phyloP scores from a whole-genome alignment of 1,140 invertebrate genomes.

The Lasioglossum albipes region DNA sequence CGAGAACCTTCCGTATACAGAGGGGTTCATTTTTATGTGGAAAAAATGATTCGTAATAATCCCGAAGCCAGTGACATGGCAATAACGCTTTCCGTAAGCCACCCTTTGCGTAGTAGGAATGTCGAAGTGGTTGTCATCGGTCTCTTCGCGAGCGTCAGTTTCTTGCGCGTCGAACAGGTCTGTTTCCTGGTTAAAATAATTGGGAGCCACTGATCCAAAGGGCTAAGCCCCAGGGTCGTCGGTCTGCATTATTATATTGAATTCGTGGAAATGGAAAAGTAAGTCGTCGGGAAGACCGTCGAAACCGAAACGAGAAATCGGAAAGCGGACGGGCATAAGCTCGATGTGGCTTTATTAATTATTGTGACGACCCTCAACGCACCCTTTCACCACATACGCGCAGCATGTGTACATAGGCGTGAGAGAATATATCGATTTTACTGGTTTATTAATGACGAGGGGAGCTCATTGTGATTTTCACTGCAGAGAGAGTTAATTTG shows the following conservation, averaged over 20 bases:
- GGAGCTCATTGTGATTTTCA: background rate
- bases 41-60: conserved; percentile 76
- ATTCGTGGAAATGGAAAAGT: conserved; percentile 70
- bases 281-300: conserved; percentile 54
- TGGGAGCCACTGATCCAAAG: conserved; percentile 58
- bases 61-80: conserved; percentile 71
- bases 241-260: conserved; percentile 72
- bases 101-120: conserved; percentile 57
- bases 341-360: conserved; percentile 67
- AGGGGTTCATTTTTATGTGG: conserved; percentile 71
- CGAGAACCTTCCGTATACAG: conserved; percentile 20
- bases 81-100: conserved; percentile 71
- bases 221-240: conserved; percentile 51
- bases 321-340: conserved; percentile 46
- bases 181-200: background rate
- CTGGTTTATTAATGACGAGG: conserved; percentile 36
- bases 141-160: conserved; percentile 7
- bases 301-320: conserved; percentile 60
- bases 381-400: conserved; percentile 10
- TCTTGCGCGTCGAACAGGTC: background rate
- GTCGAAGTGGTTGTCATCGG: conserved; percentile 53
- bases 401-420: conserved; percentile 6
- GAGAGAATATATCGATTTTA: conserved; percentile 49
- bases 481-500: too few species aligned
- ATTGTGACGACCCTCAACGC: conserved; percentile 53